Evolutionary conservation across 2,888 invertebrate species (phyloP).

Genomic region (Plagodis dolabraria): DNA sequence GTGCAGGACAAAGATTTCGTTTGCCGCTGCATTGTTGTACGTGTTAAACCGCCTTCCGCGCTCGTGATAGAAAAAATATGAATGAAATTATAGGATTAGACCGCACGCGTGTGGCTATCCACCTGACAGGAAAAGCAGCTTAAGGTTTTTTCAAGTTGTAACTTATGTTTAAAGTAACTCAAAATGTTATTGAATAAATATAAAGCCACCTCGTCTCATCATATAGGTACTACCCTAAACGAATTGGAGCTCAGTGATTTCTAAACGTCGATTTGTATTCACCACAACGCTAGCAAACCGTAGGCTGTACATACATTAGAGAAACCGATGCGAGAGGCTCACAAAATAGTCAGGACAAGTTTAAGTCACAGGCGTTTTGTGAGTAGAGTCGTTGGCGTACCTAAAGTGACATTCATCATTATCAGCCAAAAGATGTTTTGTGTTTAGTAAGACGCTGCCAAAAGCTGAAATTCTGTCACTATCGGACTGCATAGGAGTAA

Average conservation of each 20-base stretch:
- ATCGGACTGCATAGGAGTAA: no score
- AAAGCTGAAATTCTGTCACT: no score
- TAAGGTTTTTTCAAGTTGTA: not conserved
- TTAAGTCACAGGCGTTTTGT: not conserved
- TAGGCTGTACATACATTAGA: constrained; percentile 11
- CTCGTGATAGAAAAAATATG: no score
- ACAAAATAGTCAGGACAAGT: not conserved
- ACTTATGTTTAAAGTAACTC: not conserved
- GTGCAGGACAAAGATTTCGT: no score
- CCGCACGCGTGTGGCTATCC: no score
- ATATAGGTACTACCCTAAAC: constrained; percentile 9
- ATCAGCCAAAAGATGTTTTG: no score
- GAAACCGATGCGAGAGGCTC: constrained; percentile 2
- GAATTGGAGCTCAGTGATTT: constrained; percentile 23
- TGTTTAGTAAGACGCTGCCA: no score
- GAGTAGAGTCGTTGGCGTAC: not conserved
- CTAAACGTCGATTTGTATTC: constrained; percentile 15
- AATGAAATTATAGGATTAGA: no score
- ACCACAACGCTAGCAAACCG: constrained; percentile 6
- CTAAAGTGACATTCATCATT: no score
- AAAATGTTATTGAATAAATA: not conserved
- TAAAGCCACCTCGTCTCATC: constrained; percentile 2
- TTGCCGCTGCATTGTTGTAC: no score
- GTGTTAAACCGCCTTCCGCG: no score
- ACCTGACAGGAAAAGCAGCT: no score